Evolutionary conservation across 1,140 invertebrate species (phyloP).

Genomic region (Leptoteleia sp.): DNA sequence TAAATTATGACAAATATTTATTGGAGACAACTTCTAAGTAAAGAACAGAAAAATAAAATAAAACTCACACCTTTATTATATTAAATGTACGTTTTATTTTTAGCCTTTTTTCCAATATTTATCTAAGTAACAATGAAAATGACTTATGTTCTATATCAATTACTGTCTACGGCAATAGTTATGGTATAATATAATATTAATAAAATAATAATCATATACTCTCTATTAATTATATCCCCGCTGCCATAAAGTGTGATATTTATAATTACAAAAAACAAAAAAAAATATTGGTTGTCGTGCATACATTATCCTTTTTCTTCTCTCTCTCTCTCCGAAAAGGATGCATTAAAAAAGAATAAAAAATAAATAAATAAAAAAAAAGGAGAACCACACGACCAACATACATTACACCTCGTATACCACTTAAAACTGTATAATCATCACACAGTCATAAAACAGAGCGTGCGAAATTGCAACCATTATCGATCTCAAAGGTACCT

Average conservation of each 20-base stretch:
- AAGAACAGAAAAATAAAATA: slow-evolving; percentile 36
- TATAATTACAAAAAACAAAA: slow-evolving; percentile 70
- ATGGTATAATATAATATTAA: slow-evolving; percentile 77
- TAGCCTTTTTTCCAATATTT: slow-evolving; percentile 78
- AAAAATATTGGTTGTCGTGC: slow-evolving; percentile 34
- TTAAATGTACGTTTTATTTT: slow-evolving; percentile 81
- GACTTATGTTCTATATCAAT: slow-evolving; percentile 76
- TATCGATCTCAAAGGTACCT: too few species aligned
- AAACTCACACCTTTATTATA: slow-evolving; percentile 67
- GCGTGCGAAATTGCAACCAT: slow-evolving; percentile 31
- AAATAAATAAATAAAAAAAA: slow-evolving; percentile 23
- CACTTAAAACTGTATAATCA: slow-evolving; percentile 30
- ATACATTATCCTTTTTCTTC: slow-evolving; percentile 48
- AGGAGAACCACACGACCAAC: slow-evolving; percentile 19
- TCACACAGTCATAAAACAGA: slow-evolving; percentile 30
- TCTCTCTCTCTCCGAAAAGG: too few species aligned
- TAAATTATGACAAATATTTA: slow-evolving; percentile 1
- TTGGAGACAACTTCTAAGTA: neutral
- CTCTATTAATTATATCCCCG: slow-evolving; percentile 76
- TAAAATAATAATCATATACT: slow-evolving; percentile 79
- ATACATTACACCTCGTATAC: slow-evolving; percentile 12
- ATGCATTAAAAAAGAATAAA: slow-evolving; percentile 16
- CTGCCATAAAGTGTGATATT: slow-evolving; percentile 77
- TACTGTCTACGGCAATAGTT: slow-evolving; percentile 76
- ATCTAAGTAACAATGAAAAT: slow-evolving; percentile 82